Evolutionary conservation across 1,140 invertebrate species (phyloP), one percentile per base, ranked within the genome.

Genomic region (Ceratoteleas bidentatus): DNA sequence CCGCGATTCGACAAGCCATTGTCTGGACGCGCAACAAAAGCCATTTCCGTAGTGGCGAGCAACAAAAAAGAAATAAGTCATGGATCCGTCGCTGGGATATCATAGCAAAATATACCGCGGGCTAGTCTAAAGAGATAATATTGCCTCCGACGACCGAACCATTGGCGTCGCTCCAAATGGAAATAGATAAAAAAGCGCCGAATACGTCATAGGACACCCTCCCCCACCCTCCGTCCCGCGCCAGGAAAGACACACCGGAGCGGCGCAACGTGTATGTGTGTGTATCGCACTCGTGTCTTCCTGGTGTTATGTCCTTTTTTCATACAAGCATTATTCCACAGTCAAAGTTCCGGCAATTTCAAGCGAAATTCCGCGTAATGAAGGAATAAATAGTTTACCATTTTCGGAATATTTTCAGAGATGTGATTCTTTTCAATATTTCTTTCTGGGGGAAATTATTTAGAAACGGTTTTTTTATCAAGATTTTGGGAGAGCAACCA

Each of bases 91-190:
- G 68, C 50, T 54, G 45, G 70, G 80, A 81, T 87, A 86, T 84
- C 68, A 78, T 78, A 70, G 74, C 70, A 32, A 75, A 61, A 85
- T 88, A 85, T 69, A 84, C 81, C 83, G 75, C 79, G 61, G 60
- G 83, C 77, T 84, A 85, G 84, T 85, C 85, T 87, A 88, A 88
- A 88, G 85, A 88, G 86, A 89, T 89, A 89, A 89, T 89, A 90
- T 90, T 87, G 85, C 85, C 82, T 75, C 60, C 72, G 61, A 81
- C 85, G 86, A 70, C 80, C 84, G 81, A 87, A 90, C 89, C 89
- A 89, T 89, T 90, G 88, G 89, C 88, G 56, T 13, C 53, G 70
- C 43, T 86, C 89, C 89, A 90, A 90, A 90, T 90, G 88, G 88
- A 89, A 88, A 89, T 89, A 89, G 87, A 89, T 90, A 90, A 89